phyloP scores from a whole-genome alignment of 2,888 invertebrate genomes.

The Chrysolina oricalcia region DNA sequence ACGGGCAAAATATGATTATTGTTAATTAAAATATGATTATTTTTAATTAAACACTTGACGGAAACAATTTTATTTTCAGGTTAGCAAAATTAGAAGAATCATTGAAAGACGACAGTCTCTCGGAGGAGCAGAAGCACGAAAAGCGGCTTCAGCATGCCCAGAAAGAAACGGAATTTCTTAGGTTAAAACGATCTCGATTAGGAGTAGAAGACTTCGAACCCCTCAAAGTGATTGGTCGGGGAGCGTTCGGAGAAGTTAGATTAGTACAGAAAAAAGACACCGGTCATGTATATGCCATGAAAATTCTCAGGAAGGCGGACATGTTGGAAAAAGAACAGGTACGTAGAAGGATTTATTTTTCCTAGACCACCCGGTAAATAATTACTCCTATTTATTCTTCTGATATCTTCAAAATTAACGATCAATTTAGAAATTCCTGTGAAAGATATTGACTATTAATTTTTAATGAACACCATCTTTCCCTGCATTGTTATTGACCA shows the following conservation, averaged over 20 bases:
- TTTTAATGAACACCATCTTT: no score
- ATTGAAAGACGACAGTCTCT: conserved; percentile 94
- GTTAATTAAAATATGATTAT: no score
- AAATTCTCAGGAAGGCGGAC: conserved; percentile 98
- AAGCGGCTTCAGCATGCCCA: conserved; percentile 96
- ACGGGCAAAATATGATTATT: no score
- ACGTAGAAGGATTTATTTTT: not conserved
- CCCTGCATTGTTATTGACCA: no score
- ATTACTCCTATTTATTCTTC: no score
- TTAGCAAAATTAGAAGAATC: conserved; percentile 96
- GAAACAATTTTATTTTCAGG: conserved; percentile 69
- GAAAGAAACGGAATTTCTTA: conserved; percentile 98
- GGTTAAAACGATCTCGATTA: conserved; percentile 94
- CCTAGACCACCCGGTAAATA: no score
- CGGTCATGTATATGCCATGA: conserved; percentile 99
- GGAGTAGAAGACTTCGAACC: conserved; percentile 99
- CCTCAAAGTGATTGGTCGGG: conserved; percentile 95
- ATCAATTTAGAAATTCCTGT: no score
- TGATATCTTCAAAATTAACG: no score
- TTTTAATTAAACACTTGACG: no score
- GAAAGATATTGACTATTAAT: no score
- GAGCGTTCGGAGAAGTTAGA: conserved; percentile 95
- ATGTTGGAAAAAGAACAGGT: conserved; percentile 99
- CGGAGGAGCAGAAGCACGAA: conserved; percentile 95
- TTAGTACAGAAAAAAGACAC: conserved; percentile 99